A percentile compares a stretch with the other conserved stretches of the same genome.
Evolutionary conservation across 1,140 invertebrate genomes (phyloP).

Genomic region (Drosophila ohnishii): DNA sequence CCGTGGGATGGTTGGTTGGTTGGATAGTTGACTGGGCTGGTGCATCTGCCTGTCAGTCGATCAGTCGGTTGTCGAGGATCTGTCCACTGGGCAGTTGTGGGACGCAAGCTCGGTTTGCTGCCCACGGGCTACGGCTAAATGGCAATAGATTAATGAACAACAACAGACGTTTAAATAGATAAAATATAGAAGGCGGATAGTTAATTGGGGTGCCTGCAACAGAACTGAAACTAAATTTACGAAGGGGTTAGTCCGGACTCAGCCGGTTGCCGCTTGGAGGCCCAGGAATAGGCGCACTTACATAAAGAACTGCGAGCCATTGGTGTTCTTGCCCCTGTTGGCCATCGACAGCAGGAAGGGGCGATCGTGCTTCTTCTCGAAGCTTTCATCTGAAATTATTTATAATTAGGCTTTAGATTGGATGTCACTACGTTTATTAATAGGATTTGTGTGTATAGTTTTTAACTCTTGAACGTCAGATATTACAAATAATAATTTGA

Average conservation of each 20-base stretch:
- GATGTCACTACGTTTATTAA: not conserved
- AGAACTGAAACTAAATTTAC: conserved; percentile 48
- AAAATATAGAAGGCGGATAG: conserved; percentile 82
- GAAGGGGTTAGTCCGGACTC: conserved; percentile 15
- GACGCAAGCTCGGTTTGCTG: conserved; percentile 29
- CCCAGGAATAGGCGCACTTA: conserved; percentile 84
- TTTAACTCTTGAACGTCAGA: no score
- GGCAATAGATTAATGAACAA: conserved; percentile 80
- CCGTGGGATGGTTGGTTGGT: conserved; percentile 1
- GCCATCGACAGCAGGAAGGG: conserved; percentile 97
- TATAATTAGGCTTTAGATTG: not conserved
- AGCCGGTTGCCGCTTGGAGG: conserved; percentile 1
- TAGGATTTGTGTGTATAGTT: not conserved
- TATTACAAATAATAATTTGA: not conserved
- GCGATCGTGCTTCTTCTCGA: conserved; percentile 94
- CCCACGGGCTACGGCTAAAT: conserved; percentile 54
- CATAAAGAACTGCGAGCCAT: conserved; percentile 99
- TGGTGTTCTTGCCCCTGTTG: conserved; percentile 97
- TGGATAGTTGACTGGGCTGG: conserved; percentile 4
- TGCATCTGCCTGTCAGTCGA: conserved; percentile 10
- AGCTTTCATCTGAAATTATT: conserved; percentile 92
- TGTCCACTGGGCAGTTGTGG: conserved; percentile 47
- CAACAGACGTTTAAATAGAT: conserved; percentile 71
- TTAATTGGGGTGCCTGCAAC: conserved; percentile 54
- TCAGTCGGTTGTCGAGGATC: conserved; percentile 19